Base-by-base conservation (phyloP, 2,888 invertebrate genomes). In the Ommatoiulus sabulosus region DNA sequence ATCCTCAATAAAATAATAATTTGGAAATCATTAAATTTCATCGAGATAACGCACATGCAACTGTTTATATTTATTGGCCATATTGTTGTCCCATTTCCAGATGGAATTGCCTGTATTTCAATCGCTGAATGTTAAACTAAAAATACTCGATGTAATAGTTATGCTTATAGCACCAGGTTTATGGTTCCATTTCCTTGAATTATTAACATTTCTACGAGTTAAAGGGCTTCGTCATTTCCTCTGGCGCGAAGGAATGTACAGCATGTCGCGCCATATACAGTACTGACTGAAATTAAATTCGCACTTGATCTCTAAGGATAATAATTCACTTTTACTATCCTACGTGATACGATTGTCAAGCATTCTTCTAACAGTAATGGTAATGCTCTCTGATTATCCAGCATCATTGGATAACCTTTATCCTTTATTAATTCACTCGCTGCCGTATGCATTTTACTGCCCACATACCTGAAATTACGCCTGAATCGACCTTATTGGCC, bases 251-350 rank as follows among this genome's bases (percentile, higher is more conserved):
- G 63, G 63, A 63, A 63, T 63, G 63, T 63, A 6, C 46, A 63
- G 63, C 63, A 63, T 80, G 80, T 80, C 80, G 8, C 80, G 80
- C 80, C 12, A 35, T 35, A 72, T 24, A 80, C 80, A 35, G 80
- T 80, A 80, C 2, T 2, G 35, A 12, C 35, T 15, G 15, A 52
- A 52, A 52, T 80, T 80, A 35, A 80, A 35, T 35, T 80, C 35
- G 24, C 24, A 80, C 80, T 80, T 80, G 24, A 80, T 80, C 80
- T 80, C 80, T 24, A 80, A 80, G 80, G 80, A 80, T 80, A 80
- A 80, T 80, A 80, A 80, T 80, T 80, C 80, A 80, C 80, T 80
- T 80, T 80, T 80, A 80, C 35, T 80, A 80, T 24, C 24, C 35
- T 80, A 80, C 80, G 80, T 80, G 80, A 35, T 35, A 80, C 80